Evolutionary conservation across 2,888 invertebrate genomes (phyloP).

Genomic region (Megastigmus dorsalis): DNA sequence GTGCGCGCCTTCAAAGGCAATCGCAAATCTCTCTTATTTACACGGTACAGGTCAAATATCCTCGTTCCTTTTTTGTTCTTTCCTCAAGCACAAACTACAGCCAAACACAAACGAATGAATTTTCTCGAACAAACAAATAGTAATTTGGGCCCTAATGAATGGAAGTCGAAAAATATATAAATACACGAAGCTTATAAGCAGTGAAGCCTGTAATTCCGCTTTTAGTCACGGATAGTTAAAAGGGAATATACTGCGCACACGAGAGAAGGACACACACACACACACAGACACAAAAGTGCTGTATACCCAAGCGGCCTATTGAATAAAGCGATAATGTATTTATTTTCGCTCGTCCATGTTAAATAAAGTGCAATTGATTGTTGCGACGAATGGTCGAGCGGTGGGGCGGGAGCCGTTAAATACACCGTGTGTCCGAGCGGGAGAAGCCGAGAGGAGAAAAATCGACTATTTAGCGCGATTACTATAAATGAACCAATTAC

Average conservation of each 20-base stretch:
- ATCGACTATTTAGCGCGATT: conserved; percentile 5
- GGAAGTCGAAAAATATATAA: background rate
- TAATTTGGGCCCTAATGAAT: too few relatives aligned
- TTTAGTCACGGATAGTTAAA: too few relatives aligned
- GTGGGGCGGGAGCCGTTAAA: background rate
- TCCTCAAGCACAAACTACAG: too few relatives aligned
- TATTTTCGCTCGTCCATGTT: background rate
- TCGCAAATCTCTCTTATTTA: too few relatives aligned
- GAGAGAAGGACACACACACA: too few relatives aligned
- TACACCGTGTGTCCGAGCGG: background rate
- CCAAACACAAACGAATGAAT: too few relatives aligned
- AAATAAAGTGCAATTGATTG: conserved; percentile 34
- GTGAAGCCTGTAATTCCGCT: background rate
- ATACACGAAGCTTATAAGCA: too few relatives aligned
- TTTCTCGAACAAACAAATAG: background rate
- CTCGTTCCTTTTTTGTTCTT: too few relatives aligned
- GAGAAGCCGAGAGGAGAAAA: conserved; percentile 2
- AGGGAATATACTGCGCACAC: too few relatives aligned
- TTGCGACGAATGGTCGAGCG: background rate
- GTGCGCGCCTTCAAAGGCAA: too few relatives aligned
- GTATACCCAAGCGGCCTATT: background rate
- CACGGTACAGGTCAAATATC: too few relatives aligned
- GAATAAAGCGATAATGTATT: background rate
- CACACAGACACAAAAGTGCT: background rate
- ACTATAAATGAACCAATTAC: conserved; percentile 19